Percentiles rank a stretch among this genome's conserved stretches.
Evolutionary conservation across 2,888 invertebrate species (phyloP).

Genomic region (Cryptus viduatorius): DNA sequence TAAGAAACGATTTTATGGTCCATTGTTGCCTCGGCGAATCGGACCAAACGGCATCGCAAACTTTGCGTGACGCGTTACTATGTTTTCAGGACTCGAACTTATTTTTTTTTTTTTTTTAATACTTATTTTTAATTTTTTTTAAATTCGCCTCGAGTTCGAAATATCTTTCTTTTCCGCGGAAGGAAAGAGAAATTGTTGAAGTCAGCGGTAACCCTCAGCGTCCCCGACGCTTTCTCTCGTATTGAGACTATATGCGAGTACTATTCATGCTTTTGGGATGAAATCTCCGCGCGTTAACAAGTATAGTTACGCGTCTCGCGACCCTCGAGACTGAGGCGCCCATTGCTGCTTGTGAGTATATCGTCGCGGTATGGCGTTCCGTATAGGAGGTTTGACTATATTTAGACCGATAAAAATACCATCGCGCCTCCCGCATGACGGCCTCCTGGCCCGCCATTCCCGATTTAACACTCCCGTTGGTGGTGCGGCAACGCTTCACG

Average conservation of each 20-base stretch:
- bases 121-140: not conserved
- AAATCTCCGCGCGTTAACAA: slow-evolving; percentile 49
- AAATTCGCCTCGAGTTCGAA: not conserved
- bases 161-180: too few relatives aligned
- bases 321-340: slow-evolving; percentile 45
- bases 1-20: slow-evolving; percentile 67
- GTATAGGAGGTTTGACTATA: slow-evolving; percentile 83
- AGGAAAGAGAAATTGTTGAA: too few relatives aligned
- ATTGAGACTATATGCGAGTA: not conserved
- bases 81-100: slow-evolving; percentile 29
- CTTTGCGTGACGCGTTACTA: slow-evolving; percentile 13
- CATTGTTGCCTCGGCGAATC: slow-evolving; percentile 65
- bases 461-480: slow-evolving; percentile 77
- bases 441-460: slow-evolving; percentile 83
- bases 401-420: slow-evolving; percentile 84
- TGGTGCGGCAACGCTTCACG: slow-evolving; percentile 42
- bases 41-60: slow-evolving; percentile 32
- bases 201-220: too few relatives aligned
- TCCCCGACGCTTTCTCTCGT: not conserved
- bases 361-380: slow-evolving; percentile 79
- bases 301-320: slow-evolving; percentile 45
- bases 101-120: not conserved
- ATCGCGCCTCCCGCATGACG: slow-evolving; percentile 84
- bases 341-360: slow-evolving; percentile 54
- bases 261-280: not conserved